Base-by-base conservation (phyloP, 2,797 vertebrate species). In the Oryzias dopingdopingensis region DNA sequence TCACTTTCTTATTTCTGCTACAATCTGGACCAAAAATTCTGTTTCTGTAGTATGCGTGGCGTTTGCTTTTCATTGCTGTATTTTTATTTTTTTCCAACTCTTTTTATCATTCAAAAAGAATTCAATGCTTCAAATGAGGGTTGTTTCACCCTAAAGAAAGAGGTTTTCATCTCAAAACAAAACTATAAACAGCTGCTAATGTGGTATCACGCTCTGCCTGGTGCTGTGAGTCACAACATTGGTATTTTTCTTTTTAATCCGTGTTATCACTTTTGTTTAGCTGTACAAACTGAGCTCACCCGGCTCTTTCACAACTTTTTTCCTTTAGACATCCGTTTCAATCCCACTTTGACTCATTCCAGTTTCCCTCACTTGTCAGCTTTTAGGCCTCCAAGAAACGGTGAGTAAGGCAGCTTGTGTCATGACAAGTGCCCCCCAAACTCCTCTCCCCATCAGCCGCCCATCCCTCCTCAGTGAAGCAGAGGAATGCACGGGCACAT, bases 401-500 rank as follows among this genome's bases (percentile, higher is more conserved):
- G 54, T 78, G 67, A 83, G 65, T 54, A 65, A 79, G 64, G 55
- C 51, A 0, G 65, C 18, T 52, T 62, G 56, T 76, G 63, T 78
- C 79, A 78, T 58, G 61, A 73, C 23, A 16, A 52, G 60, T 54
- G 65, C 55, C 62, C 62, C 55, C 52, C 55, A 62, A 71, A 61
- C 74, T 75, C 70, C 64, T 70, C 62, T 77, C 78, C 63, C 78
- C 71, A 80, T 81, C 83, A 85, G 84, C 86, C 80, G 76, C 52
- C 74, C 76, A 48, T 86, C 79, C 84, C 80, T 86, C 84, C 90
- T 84, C 84, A 84, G 60, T 80, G 81, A 80, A n/a, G 3, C 72
- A 47, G 64, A 91, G 89, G 92, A 94, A 95, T 92, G 91, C 83
- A 76, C 80, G 44, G 15, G 73, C 80, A 80, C 93, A 95, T 95